phyloP scores from a whole-genome alignment of 2,888 invertebrate genomes.

The Lingula anatina region DNA sequence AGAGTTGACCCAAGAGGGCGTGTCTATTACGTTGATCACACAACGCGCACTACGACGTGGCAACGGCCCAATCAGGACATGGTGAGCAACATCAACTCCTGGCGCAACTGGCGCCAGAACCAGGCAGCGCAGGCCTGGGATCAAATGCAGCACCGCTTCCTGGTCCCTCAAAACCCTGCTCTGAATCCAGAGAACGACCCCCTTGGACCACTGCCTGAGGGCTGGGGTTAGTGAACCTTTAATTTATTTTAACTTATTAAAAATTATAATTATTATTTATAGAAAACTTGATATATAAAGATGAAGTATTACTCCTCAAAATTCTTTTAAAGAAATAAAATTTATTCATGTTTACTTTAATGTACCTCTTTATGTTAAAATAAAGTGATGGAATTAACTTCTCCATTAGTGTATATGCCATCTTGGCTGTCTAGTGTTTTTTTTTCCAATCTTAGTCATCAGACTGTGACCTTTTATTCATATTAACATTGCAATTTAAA shows the following conservation, averaged over 20 bases:
- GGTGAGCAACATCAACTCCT: conserved; percentile 69
- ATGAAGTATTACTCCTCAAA: no score
- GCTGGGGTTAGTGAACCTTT: conserved; percentile 70
- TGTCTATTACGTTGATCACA: conserved; percentile 97
- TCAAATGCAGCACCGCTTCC: conserved; percentile 41
- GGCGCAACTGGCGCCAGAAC: conserved; percentile 90
- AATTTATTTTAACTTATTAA: no score
- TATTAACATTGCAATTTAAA: no score
- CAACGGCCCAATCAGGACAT: conserved; percentile 70
- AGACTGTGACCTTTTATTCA: no score
- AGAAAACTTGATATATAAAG: no score
- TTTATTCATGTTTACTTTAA: neutral
- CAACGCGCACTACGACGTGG: conserved; percentile 91
- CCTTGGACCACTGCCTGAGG: conserved; percentile 78
- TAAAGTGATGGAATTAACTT: no score
- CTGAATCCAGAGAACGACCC: conserved; percentile 58
- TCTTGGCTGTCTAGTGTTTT: no score
- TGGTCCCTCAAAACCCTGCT: conserved; percentile 28
- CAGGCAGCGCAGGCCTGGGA: conserved; percentile 34
- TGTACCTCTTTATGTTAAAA: neutral
- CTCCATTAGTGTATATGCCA: no score
- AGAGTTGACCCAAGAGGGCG: conserved; percentile 81
- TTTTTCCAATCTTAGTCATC: no score
- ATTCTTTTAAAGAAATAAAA: conserved; percentile 3
- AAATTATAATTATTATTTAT: no score